These are phyloP conservation scores for Drosophila tani DNA, from an alignment of 1,140 invertebrate species.

Conservation along the genomic window DNA sequence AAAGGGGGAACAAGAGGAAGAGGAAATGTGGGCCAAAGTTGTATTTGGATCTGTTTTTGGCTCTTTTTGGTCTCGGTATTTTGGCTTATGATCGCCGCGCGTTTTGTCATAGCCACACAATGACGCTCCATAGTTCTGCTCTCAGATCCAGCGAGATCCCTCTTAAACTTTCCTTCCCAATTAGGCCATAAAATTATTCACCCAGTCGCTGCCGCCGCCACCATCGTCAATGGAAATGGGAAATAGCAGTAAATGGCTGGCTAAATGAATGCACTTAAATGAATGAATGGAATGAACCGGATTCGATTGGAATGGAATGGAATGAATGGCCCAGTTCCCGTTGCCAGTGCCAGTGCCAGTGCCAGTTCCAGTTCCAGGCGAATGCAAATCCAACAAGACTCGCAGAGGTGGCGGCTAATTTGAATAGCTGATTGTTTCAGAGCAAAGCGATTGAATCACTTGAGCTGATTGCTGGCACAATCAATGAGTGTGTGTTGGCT, in stretches of 20 bases:
- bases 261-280: slow-evolving; percentile 34
- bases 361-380: slow-evolving; percentile 11
- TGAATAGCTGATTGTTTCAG: slow-evolving; percentile 27
- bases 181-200: slow-evolving; percentile 72
- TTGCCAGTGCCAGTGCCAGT: not conserved
- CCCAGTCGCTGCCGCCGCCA: not conserved
- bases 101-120: slow-evolving; percentile 17
- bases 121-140: slow-evolving; percentile 24
- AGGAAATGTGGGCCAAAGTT: slow-evolving; percentile 50
- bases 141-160: slow-evolving; percentile 3
- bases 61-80: slow-evolving; percentile 20
- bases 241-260: slow-evolving; percentile 32
- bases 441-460: slow-evolving; percentile 16
- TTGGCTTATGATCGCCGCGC: slow-evolving; percentile 13
- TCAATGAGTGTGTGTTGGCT: slow-evolving; percentile 9
- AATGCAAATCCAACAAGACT: slow-evolving; percentile 26
- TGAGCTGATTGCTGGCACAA: slow-evolving; percentile 4
- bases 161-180: slow-evolving; percentile 52
- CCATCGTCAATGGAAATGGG: slow-evolving; percentile 3
- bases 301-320: slow-evolving; percentile 15
- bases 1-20: not conserved
- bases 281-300: slow-evolving; percentile 22
- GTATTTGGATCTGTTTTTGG: slow-evolving; percentile 30
- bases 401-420: slow-evolving; percentile 11
- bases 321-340: slow-evolving; percentile 24